A percentile compares a stretch with the other conserved stretches of the same genome.
These are phyloP conservation scores for Epirrhoe tristata DNA, from an alignment of 2,888 invertebrate genomes.

Conservation along the genomic window DNA sequence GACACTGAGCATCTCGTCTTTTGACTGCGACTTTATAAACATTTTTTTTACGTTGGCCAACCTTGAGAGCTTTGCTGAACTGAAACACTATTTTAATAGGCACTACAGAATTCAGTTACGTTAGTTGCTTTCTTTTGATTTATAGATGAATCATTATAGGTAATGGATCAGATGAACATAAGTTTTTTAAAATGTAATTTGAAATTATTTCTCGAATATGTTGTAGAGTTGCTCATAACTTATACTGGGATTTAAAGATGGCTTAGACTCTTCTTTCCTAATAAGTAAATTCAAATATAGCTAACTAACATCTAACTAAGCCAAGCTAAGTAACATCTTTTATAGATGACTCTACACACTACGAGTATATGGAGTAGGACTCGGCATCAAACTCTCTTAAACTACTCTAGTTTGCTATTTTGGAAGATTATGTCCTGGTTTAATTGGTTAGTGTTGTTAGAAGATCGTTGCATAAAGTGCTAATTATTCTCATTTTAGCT, in stretches of 20 bases:
- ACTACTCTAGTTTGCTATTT: background rate
- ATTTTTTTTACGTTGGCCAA: background rate
- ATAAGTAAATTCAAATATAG: too few species aligned
- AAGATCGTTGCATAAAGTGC: slow-evolving; percentile 39
- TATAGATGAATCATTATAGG: background rate
- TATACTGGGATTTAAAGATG: too few species aligned
- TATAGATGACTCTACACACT: background rate
- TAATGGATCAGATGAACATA: background rate
- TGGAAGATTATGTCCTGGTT: background rate
- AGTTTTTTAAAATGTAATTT: background rate
- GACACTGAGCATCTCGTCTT: slow-evolving; percentile 42
- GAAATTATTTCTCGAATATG: background rate
- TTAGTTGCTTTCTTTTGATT: too few species aligned
- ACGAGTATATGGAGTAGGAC: background rate
- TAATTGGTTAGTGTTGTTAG: slow-evolving; percentile 10
- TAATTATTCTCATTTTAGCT: slow-evolving; percentile 57
- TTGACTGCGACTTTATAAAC: background rate
- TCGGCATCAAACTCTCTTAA: background rate
- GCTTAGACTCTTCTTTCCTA: too few species aligned
- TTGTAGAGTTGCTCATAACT: background rate
- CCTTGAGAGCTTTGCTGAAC: background rate
- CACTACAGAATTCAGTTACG: too few species aligned
- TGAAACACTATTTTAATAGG: too few species aligned
- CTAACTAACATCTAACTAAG: too few species aligned
- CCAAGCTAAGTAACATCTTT: too few species aligned